Percentiles rank a stretch among this genome's conserved stretches.
These are phyloP conservation scores for Nymphalis polychloros DNA, from an alignment of 2,888 invertebrate species.

Conservation along the genomic window DNA sequence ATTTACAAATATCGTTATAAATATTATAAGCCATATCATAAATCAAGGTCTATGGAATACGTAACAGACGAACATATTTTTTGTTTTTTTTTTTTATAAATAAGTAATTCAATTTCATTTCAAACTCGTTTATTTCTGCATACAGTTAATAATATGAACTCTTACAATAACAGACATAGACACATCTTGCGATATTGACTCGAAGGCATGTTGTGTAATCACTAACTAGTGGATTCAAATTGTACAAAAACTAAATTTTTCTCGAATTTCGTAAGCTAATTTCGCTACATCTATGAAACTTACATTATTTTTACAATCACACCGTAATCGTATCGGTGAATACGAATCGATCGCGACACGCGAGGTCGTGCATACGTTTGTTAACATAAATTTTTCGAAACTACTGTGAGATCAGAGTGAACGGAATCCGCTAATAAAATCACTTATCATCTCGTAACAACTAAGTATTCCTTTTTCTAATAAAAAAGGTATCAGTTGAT, in stretches of 20 bases:
- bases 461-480: constrained; percentile 41
- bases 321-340: neutral
- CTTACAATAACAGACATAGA: constrained; percentile 43
- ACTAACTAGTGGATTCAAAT: constrained; percentile 70
- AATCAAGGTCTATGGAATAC: neutral
- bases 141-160: constrained; percentile 40
- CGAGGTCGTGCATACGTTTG: constrained; percentile 9
- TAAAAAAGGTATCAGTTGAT: constrained; percentile 44
- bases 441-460: constrained; percentile 35
- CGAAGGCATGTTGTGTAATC: constrained; percentile 55
- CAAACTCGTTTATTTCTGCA: constrained; percentile 45
- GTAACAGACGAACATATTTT: constrained; percentile 3
- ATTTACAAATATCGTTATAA: constrained; percentile 11
- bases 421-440: constrained; percentile 20
- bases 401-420: constrained; percentile 38
- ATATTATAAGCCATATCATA: constrained; percentile 9
- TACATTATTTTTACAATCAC: constrained; percentile 67
- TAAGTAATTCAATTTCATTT: neutral
- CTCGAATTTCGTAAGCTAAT: constrained; percentile 65
- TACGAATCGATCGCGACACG: neutral
- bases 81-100: neutral
- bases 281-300: constrained; percentile 65
- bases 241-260: constrained; percentile 77
- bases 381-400: constrained; percentile 22
- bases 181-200: constrained; percentile 44